Evolutionary conservation across 2,888 invertebrate genomes (phyloP), one percentile per base, ranked within the genome.

Genomic region (Crocallis elinguaria): DNA sequence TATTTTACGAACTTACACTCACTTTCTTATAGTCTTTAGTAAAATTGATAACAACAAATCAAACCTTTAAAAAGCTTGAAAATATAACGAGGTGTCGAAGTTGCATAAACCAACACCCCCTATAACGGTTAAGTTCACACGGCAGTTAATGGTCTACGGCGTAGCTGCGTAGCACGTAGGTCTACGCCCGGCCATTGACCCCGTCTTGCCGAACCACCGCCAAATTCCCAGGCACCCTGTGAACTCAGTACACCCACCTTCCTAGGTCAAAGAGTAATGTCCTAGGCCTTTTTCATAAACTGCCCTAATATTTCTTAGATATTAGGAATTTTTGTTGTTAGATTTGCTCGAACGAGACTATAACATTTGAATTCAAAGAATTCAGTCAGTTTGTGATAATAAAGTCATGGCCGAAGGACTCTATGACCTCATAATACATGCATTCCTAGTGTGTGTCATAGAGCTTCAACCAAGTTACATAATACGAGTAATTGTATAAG

Each of bases 131-230:
- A 25, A 67, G 62, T 66, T 68, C 66, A 66, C 66, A 64, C 64
- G 55, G 63, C 64, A 69, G 67, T 69, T 71, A 73, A 73, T 68
- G 67, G 64, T 76, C 86, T 86, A 86, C 86, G 86, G 52, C 88
- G 89, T 88, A 88, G 88, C 82, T 86, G 82, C 86, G 85, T 86
- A 86, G 83, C 82, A 74, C 83, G 79, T 87, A 79, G 83, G 84
- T 83, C 86, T 88, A 85, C 83, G 86, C 67, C 81, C 86, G 88
- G 87, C 63, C 88, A 67, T 78, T 82, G 85, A 88, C 82, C 89
- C 73, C 73, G 61, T 64, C 72, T 69, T 65, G 73, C 68, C 75
- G 83, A 88, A 82, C 88, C 72, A 79, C 73, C 80, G 77, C 86
- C 87, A 72, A 88, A 88, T 82, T 84, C 79, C 67, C 73, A 72